phyloP scores from a whole-genome alignment of 2,113 vertebrate genomes.

The Charadrius vociferus region DNA sequence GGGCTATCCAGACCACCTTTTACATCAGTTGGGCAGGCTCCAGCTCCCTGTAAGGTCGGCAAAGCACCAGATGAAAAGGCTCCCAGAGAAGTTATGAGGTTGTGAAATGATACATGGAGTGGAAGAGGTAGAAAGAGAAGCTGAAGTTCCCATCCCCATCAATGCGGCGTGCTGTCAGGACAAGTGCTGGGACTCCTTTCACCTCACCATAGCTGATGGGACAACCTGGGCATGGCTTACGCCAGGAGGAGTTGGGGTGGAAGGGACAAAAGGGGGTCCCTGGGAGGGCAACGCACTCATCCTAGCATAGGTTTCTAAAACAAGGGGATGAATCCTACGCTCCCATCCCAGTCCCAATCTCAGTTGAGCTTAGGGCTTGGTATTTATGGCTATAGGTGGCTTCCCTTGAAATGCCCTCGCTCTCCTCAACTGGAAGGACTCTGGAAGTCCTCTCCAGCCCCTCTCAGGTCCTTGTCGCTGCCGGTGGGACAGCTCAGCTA shows the following conservation, averaged over 20 bases:
- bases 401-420: not conserved
- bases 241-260: not conserved
- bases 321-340: not conserved
- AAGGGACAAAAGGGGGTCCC: not conserved
- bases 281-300: not conserved
- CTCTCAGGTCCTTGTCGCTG: not conserved
- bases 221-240: not conserved
- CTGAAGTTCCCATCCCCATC: not conserved
- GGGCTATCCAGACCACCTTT: not conserved
- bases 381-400: not conserved
- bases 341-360: not conserved
- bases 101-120: not conserved
- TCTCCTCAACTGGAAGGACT: not conserved
- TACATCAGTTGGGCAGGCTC: not conserved
- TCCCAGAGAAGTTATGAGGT: not conserved
- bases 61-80: not conserved
- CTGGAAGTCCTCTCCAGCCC: not conserved
- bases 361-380: not conserved
- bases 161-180: not conserved
- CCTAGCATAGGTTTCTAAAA: not conserved
- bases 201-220: not conserved
- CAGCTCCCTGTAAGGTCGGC: not conserved
- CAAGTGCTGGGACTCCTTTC: not conserved
- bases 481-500: not conserved
- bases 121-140: not conserved